Evolutionary conservation across 1,140 invertebrate species (phyloP).

Genomic region (Metopolophium dirhodum): DNA sequence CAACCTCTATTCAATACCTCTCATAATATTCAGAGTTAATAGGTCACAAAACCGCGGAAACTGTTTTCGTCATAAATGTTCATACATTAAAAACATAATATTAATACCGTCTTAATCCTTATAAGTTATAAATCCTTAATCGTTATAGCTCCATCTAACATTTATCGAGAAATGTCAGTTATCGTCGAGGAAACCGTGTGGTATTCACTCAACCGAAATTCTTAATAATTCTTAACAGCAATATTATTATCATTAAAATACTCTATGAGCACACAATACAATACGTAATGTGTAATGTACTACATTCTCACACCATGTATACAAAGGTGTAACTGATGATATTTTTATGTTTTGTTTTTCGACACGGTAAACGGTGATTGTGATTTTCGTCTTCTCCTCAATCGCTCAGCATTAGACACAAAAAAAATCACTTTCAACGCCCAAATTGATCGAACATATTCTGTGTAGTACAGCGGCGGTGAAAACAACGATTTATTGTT

Average conservation of each 20-base stretch:
- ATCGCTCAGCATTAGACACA: neutral
- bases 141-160: neutral
- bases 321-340: neutral
- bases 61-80: neutral
- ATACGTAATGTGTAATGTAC: too few species aligned
- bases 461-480: neutral
- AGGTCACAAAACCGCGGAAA: neutral
- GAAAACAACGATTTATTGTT: neutral
- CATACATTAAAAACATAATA: neutral
- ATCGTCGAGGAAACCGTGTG: too few species aligned
- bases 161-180: neutral
- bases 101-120: too few species aligned
- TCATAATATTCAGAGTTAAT: too few species aligned
- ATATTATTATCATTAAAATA: neutral
- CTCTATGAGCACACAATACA: neutral
- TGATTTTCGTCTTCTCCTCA: neutral
- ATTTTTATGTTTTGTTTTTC: neutral
- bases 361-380: neutral
- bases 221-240: neutral
- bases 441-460: neutral
- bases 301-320: neutral
- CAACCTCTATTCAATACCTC: too few species aligned
- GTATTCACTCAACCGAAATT: neutral
- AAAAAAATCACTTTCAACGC: neutral
- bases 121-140: neutral